These are phyloP conservation scores for Oryzias woworae DNA, from an alignment of 2,113 vertebrate genomes.

Conservation along the genomic window DNA sequence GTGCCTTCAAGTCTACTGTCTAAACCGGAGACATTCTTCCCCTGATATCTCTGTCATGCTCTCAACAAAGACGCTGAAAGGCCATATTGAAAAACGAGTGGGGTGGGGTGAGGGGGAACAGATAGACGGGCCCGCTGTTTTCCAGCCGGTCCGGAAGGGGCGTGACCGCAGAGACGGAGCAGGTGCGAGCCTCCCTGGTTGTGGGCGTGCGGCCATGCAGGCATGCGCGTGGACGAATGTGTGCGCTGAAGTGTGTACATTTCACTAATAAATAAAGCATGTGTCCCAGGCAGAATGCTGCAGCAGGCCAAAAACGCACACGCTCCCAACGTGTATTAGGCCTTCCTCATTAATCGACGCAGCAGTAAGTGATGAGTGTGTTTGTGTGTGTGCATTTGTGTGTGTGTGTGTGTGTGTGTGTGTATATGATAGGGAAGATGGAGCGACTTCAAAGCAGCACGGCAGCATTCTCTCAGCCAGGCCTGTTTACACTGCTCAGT, in stretches of 20 bases:
- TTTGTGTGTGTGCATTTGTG: conserved; percentile 28
- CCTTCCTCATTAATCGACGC: conserved; percentile 22
- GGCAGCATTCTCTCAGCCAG: conserved; percentile 69
- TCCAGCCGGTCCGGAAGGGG: conserved; percentile 32
- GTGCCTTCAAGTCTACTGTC: conserved; percentile 71
- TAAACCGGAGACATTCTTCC: conserved; percentile 68
- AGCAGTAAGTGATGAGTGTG: conserved; percentile 26
- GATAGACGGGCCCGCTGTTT: conserved; percentile 21
- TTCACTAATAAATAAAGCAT: conserved; percentile 49
- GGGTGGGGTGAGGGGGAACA: conserved; percentile 9
- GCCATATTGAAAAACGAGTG: conserved; percentile 51
- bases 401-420: conserved; percentile 25
- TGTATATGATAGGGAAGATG: conserved; percentile 37
- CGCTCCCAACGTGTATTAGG: conserved; percentile 10
- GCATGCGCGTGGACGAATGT: conserved; percentile 26
- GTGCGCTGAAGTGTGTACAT: conserved; percentile 39
- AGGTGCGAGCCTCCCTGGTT: conserved; percentile 48
- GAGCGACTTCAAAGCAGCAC: conserved; percentile 74
- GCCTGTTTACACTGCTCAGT: conserved; percentile 80
- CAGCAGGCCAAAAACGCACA: neutral
- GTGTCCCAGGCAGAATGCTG: conserved; percentile 24
- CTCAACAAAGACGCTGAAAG: conserved; percentile 73
- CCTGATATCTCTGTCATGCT: conserved; percentile 53
- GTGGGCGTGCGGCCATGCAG: conserved; percentile 18
- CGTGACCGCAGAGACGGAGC: conserved; percentile 35